Evolutionary conservation across 1,140 invertebrate genomes (phyloP).

Genomic region (Aphelenchoides besseyi): DNA sequence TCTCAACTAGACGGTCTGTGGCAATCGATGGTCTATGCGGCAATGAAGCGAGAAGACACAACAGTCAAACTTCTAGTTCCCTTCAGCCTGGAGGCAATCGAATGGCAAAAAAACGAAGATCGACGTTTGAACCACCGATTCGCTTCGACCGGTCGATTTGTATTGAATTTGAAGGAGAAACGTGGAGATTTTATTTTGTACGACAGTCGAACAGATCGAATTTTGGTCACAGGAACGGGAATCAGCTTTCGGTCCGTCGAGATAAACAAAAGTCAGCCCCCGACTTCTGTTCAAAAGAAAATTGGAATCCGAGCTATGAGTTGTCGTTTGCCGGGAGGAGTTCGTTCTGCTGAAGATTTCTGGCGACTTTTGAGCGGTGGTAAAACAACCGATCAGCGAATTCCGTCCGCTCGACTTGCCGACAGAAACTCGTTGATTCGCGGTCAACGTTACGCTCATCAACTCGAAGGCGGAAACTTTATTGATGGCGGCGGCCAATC

Average conservation of each 20-base stretch:
- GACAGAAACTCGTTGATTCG: conserved; percentile 30
- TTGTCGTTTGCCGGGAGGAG: conserved; percentile 36
- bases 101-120: not conserved
- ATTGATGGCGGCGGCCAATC: conserved; percentile 17
- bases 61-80: conserved; percentile 6
- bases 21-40: conserved; percentile 10
- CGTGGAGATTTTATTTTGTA: conserved; percentile 5
- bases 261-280: no score
- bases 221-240: not conserved
- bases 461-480: conserved; percentile 45
- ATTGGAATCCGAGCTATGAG: conserved; percentile 32
- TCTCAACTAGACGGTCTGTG: conserved; percentile 7
- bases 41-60: not conserved
- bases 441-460: conserved; percentile 14
- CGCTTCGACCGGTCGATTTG: not conserved
- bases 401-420: conserved; percentile 33
- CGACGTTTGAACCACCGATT: not conserved
- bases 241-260: not conserved
- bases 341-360: conserved; percentile 33
- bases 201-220: not conserved
- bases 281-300: not conserved
- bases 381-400: conserved; percentile 28
- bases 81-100: not conserved
- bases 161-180: not conserved
- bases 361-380: conserved; percentile 30